Evolutionary conservation across 2,888 invertebrate genomes (phyloP), one percentile per base, ranked within the genome.

Genomic region (Meteorus cinctellus): DNA sequence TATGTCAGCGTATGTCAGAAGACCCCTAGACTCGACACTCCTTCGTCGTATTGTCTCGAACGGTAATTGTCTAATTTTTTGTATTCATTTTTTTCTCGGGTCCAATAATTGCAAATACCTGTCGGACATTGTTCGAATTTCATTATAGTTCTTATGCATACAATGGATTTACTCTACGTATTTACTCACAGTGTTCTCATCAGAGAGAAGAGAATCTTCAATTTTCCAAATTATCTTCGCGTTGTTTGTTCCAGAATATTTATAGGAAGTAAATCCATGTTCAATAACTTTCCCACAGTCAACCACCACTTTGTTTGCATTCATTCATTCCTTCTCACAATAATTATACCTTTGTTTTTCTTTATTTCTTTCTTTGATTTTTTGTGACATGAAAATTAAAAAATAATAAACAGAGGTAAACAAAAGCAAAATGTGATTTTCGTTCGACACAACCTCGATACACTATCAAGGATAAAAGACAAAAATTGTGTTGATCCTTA

Each of bases 1-100:
- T 62, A 66, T 48, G 63, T 66, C 51, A 62, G 51, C 62, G n/a
- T 62, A 31, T 31, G 31, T 62, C 31, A 62, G 31, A 62, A 31
- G 62, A 62, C 31, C 62, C 62, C 19, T 55, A 55, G 55, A 62
- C 16, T 31, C 14, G 62, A 14, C 62, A 68, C 34, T 67, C 68
- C 51, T 66, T 63, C 70, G 19, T 12, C 36, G 41, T 36, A 65
- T 65, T 65, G 36, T 65, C 36, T 36, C n/a, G 41, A 34, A 34
- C 55, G 55, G 55, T 19, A 55, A 55, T 19, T 55, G 55, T 55
- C 6, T 2, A 55, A 24, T 19, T 55, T 55, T 55, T 55, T 55
- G 24, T 48, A n/a, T 16, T 16, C 48, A 14, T n/a, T 16, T 16
- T 48, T 48, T 48, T n/a, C n/a, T 4, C 6, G 48, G 0, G 4